phyloP scores from a whole-genome alignment of 2,797 vertebrate genomes.

The Brachyalestes nurse region DNA sequence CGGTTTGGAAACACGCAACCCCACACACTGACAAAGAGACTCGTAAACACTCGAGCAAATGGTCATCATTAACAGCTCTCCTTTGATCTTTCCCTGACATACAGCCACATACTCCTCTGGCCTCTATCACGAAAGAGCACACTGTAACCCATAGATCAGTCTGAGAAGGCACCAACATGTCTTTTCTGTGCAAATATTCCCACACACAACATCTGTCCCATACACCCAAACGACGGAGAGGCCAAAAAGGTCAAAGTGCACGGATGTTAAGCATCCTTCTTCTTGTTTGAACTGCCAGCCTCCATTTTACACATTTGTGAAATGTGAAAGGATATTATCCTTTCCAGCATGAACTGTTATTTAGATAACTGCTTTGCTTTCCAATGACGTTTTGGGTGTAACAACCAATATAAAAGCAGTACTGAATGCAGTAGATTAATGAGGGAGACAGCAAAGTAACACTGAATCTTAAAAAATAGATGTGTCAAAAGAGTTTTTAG shows the following conservation, averaged over 20 bases:
- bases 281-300: slow-evolving; percentile 63
- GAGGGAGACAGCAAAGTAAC: background rate
- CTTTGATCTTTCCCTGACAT: slow-evolving; percentile 45
- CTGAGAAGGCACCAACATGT: background rate
- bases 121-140: slow-evolving; percentile 37
- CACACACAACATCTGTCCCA: slow-evolving; percentile 37
- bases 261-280: slow-evolving; percentile 60
- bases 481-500: too few relatives aligned
- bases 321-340: background rate
- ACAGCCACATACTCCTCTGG: slow-evolving; percentile 21
- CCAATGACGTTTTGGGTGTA: too few relatives aligned
- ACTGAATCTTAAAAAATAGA: background rate
- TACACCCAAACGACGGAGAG: slow-evolving; percentile 52
- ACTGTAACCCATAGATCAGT: background rate
- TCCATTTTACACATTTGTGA: slow-evolving; percentile 55
- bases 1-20: background rate
- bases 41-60: slow-evolving; percentile 32
- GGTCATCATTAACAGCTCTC: slow-evolving; percentile 20
- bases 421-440: background rate
- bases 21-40: slow-evolving; percentile 18
- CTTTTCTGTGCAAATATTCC: background rate
- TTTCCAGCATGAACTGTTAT: background rate
- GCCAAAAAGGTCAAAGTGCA: slow-evolving; percentile 51
- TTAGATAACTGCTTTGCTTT: background rate
- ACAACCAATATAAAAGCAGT: background rate